Evolutionary conservation across 2,888 invertebrate genomes (phyloP), one percentile per base, ranked within the genome.

Genomic region (Spisula subtruncata): DNA sequence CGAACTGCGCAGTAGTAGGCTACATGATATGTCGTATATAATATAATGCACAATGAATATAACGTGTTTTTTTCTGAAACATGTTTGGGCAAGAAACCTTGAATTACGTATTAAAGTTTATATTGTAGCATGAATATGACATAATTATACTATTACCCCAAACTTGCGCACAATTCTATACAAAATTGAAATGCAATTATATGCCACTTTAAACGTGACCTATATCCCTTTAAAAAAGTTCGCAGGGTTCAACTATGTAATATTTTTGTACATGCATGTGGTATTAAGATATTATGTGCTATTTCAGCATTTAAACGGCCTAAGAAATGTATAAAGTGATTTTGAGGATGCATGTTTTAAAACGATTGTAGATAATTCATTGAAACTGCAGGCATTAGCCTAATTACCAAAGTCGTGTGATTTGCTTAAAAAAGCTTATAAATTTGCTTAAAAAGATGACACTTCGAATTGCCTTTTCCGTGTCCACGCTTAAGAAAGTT

Each of bases 151-250:
- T 0, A n/a, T 66, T 66, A 66, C 12, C 60, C 5, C 10, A 56
- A n/a, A 66, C 60, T 66, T 66, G 25, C n/a, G 56, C 60, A 6
- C 60, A 66, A 66, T 66, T 66, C 51, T 66, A 25, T n/a, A n/a
- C 25, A 66, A 4, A n/a, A n/a, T n/a, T n/a, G n/a, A 66, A 66
- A n/a, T 66, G n/a, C 25, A 66, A 66, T 66, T 66, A 66, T n/a
- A 66, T 66, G 25, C 10, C 10, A 66, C 25, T 12, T 66, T 10
- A 25, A 25, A 66, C 5, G 2, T 66, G 25, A 25, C 25, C 60
- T 66, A n/a, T 10, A 20, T 66, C 25, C 60, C n/a, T 66, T n/a
- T 66, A 10, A 66, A 10, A 25, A 14, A 56, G 56, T 56, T 18
- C 56, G 56, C 18, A 6, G 0, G 56, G n/a, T 41, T 41, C 41